Evolutionary conservation across 30 jellyfish, hydroid and myxozoan genomes (phyloP).

Genomic region (Pelagia noctiluca): DNA sequence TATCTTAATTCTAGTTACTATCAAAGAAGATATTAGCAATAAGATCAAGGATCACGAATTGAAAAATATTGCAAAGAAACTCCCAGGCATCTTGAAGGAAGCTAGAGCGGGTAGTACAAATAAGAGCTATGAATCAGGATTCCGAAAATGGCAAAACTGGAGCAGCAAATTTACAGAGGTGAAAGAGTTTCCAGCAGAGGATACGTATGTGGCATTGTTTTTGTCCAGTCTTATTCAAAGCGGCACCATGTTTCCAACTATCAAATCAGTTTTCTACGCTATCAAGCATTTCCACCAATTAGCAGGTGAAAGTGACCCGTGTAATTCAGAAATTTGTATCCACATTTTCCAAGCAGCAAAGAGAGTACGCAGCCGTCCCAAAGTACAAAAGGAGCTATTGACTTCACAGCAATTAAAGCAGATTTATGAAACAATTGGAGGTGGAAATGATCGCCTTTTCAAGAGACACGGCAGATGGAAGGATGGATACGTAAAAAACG

Average conservation of each 20-base stretch:
- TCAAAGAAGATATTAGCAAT: neutral
- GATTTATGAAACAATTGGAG: neutral
- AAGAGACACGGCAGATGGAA: conserved; percentile 16
- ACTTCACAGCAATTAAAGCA: neutral
- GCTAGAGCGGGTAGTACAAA: neutral
- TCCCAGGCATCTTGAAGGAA: neutral
- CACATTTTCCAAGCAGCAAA: neutral
- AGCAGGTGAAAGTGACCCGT: neutral
- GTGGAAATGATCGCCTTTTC: neutral
- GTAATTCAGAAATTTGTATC: neutral
- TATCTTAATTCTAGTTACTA: neutral
- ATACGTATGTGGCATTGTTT: neutral
- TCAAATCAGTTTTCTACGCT: neutral
- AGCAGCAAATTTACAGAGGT: neutral
- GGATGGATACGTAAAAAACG: conserved; percentile 9
- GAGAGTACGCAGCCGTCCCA: neutral
- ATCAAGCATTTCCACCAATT: neutral
- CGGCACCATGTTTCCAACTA: neutral
- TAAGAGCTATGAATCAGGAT: neutral
- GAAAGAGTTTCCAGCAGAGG: neutral
- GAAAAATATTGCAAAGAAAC: neutral
- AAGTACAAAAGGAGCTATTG: neutral
- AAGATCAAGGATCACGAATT: neutral
- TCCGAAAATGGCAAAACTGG: neutral
- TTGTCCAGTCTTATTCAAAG: neutral